Base-by-base conservation (phyloP, 2,797 vertebrate genomes). In the Sylvilagus floridanus region DNA sequence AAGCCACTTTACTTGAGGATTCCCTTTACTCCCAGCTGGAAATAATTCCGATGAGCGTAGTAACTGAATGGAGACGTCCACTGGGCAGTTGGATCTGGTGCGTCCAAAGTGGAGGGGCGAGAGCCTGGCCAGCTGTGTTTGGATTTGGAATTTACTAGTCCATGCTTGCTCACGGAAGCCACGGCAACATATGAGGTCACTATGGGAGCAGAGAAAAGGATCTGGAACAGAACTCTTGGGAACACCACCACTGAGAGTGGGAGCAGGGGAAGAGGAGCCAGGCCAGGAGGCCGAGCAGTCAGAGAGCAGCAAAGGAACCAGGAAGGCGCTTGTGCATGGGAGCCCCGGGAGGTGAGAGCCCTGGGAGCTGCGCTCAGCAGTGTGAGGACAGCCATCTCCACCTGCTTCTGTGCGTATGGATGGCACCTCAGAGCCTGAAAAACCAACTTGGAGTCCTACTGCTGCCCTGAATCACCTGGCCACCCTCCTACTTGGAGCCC, bases 161-260 rank as follows among this genome's bases (percentile, higher is more conserved):
- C 75, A 60, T 26, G 19, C 21, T 3, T 69, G 72, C 35, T 52
- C 66, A 66, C 1, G 47, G 91, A 86, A 88, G 50, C 68, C 84
- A 73, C 54, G 60, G 87, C 35, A 90, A 93, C 76, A 69, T 26
- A 26, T 52, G 84, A 93, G 82, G 17, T 90, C 68, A 79, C 71
- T 65, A 90, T 85, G 62, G 65, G n/a, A 69, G 78, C 69, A 78
- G 32, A 93, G 17, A 35, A 93, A 78, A 96, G 37, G 52, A 30
- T 86, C 68, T 89, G 87, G 72, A 96, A 86, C 73, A 95, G 75
- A 90, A 95, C 76, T 84, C 88, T 62, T 75, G 92, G 82, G 73
- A 92, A 69, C 37, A 79, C 42, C 68, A 92, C 21, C 37, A 88
- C 72, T 90, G 66, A 89, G 75, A 88, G 75, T 71, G 90, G 68